A percentile compares a stretch with the other conserved stretches of the same genome.
Conservation (phyloP, 2,797 vertebrate species). For the Apodemus agrarius region DNA sequence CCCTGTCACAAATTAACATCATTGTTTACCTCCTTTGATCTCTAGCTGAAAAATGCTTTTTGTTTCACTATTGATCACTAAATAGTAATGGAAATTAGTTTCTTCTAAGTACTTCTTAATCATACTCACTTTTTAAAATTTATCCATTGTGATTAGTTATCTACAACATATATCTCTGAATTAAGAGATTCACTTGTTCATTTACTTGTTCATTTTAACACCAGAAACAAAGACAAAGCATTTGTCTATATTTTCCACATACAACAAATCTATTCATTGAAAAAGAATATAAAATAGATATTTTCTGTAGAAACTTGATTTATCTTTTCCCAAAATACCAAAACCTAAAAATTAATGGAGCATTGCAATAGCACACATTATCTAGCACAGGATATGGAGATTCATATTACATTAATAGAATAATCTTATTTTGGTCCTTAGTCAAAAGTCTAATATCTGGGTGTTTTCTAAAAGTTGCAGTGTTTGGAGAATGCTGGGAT, state of each 20-base stretch:
- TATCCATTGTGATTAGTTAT: slow-evolving; percentile 39
- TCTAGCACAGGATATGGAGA: background rate
- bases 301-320: background rate
- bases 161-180: slow-evolving; percentile 27
- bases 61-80: slow-evolving; percentile 67
- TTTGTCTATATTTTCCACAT: slow-evolving; percentile 23
- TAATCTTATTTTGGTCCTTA: background rate
- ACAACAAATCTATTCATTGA: background rate
- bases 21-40: slow-evolving; percentile 35
- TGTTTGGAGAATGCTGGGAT: slow-evolving; percentile 19
- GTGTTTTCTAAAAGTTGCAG: slow-evolving; percentile 29
- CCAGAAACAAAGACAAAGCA: background rate
- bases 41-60: background rate
- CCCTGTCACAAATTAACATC: background rate
- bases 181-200: slow-evolving; percentile 4
- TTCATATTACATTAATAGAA: slow-evolving; percentile 50
- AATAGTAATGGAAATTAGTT: slow-evolving; percentile 46
- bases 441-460: background rate
- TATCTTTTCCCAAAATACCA: slow-evolving; percentile 34
- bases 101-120: slow-evolving; percentile 69
- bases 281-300: slow-evolving; percentile 20
- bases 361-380: slow-evolving; percentile 36
- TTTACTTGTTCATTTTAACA: slow-evolving; percentile 30
- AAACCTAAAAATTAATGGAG: background rate
- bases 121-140: slow-evolving; percentile 55